These are phyloP conservation scores for Hippocampus guttulatus DNA, from an alignment of 2,113 vertebrate species.

Conservation along the genomic window DNA sequence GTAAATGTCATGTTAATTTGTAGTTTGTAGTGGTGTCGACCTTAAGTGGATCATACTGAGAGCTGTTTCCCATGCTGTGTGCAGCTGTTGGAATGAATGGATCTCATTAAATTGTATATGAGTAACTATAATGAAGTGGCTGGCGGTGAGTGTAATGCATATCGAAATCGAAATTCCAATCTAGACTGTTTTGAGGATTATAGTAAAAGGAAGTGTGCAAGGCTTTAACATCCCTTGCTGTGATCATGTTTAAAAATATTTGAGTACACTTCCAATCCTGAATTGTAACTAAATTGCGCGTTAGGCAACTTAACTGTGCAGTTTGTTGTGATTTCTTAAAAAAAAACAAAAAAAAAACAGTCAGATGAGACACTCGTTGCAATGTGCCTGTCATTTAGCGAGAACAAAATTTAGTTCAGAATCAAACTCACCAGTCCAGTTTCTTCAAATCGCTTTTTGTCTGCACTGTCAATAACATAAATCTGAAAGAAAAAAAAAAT, in stretches of 20 bases:
- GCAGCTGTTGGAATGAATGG: not conserved
- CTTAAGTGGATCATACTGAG: not conserved
- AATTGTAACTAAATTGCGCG: not conserved
- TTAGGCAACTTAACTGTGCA: not conserved
- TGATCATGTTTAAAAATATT: not conserved
- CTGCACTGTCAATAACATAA: constrained; percentile 86
- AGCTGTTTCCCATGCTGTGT: not conserved
- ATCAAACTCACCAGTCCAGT: constrained; percentile 77
- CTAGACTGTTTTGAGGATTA: not conserved
- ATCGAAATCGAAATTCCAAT: not conserved
- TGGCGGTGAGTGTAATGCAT: not conserved
- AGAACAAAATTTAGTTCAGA: not conserved
- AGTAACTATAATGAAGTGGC: not conserved
- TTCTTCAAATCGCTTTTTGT: constrained; percentile 87
- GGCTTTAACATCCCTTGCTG: not conserved
- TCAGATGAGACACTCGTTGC: not conserved
- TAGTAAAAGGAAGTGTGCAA: not conserved
- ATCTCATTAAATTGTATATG: not conserved
- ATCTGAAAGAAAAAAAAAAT: constrained; percentile 66
- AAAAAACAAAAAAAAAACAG: too few species aligned
- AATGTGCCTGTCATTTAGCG: not conserved
- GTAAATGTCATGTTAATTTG: too few species aligned
- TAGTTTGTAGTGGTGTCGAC: too few species aligned
- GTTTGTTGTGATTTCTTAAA: not conserved
- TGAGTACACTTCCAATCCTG: not conserved